Conservation (phyloP, 2,797 vertebrate species). For the Lepilemur septentrionalis region DNA sequence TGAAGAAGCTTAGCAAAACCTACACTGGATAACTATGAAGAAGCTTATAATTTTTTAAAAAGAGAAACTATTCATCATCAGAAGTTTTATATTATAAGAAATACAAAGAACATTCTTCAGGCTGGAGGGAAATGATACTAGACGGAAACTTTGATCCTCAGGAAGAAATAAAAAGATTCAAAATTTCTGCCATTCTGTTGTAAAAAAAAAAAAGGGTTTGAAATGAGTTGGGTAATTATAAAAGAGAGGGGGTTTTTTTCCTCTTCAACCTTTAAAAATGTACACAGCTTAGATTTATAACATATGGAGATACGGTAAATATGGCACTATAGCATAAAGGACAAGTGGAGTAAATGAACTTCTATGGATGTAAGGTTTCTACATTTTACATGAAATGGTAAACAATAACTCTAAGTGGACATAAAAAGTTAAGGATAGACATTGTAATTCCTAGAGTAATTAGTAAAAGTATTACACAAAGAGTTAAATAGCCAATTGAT, state of each 20-base stretch:
- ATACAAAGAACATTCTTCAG: not conserved
- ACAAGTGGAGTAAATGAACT: not conserved
- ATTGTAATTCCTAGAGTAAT: not conserved
- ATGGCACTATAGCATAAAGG: not conserved
- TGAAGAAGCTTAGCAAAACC: slow-evolving; percentile 3
- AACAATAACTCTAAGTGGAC: not conserved
- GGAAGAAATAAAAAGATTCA: not conserved
- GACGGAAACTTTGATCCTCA: not conserved
- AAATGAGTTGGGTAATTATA: not conserved
- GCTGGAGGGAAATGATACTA: not conserved
- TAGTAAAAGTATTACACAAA: not conserved
- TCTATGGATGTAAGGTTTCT: not conserved
- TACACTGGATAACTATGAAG: not conserved
- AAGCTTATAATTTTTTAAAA: not conserved
- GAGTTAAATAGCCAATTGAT: not conserved
- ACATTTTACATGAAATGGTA: not conserved
- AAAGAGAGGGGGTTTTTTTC: not conserved
- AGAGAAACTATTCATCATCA: not conserved
- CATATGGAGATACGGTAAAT: not conserved
- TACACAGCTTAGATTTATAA: not conserved
- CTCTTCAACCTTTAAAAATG: not conserved
- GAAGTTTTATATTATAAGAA: not conserved
- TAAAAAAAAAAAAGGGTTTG: not conserved
- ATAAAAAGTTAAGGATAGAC: not conserved
- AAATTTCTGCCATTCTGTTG: not conserved